These are phyloP conservation scores for Drosophila austrosaltans DNA, from an alignment of 2,888 invertebrate species.

Conservation along the genomic window DNA sequence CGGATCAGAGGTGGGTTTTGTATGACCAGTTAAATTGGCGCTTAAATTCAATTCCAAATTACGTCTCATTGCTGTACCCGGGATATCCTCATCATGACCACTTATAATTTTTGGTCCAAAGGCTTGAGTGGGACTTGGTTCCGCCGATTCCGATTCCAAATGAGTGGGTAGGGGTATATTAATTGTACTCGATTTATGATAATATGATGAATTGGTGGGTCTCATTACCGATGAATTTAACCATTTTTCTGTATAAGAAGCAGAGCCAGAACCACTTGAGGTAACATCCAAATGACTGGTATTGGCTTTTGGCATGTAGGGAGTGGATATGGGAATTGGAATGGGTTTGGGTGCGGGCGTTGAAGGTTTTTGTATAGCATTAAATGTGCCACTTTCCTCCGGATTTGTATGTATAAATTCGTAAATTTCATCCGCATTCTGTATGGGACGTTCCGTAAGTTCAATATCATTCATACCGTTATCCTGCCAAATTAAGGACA, in stretches of 20 bases:
- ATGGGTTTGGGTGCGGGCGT: neutral
- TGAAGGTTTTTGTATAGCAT: neutral
- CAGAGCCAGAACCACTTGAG: conserved; percentile 28
- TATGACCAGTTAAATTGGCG: conserved; percentile 48
- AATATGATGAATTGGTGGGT: conserved; percentile 46
- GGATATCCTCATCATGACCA: conserved; percentile 80
- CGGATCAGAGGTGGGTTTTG: conserved; percentile 24
- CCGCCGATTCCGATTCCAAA: conserved; percentile 79
- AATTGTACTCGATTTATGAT: conserved; percentile 62
- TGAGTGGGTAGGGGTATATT: conserved; percentile 77
- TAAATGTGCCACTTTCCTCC: neutral
- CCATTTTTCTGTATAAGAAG: conserved; percentile 78
- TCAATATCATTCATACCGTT: conserved; percentile 8
- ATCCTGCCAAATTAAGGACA: neutral
- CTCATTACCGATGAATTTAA: conserved; percentile 65
- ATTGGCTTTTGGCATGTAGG: conserved; percentile 32
- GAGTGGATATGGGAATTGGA: conserved; percentile 26
- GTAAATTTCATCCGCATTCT: neutral
- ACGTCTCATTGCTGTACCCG: conserved; percentile 83
- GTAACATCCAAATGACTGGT: conserved; percentile 27
- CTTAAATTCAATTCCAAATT: conserved; percentile 75
- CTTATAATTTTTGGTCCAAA: conserved; percentile 84
- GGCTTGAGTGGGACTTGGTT: conserved; percentile 83
- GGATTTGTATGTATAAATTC: neutral
- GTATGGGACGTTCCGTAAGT: neutral